Evolutionary conservation across 2,888 invertebrate genomes (phyloP).

Genomic region (Asteroscopus sphinx): DNA sequence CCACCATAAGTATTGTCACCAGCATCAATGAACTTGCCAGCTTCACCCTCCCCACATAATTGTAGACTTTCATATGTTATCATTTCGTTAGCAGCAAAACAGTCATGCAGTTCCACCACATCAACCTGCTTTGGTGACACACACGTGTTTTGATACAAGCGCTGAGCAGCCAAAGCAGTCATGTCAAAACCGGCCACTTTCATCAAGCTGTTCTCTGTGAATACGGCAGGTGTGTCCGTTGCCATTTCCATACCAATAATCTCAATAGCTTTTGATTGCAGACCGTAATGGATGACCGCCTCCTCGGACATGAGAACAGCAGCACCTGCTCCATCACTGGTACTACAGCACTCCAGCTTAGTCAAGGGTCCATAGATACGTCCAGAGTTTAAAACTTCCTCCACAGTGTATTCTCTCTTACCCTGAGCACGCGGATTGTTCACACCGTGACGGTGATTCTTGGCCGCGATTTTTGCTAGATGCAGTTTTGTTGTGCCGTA

Average conservation of each 20-base stretch:
- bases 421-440: slow-evolving; percentile 99
- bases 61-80: slow-evolving; percentile 99
- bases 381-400: slow-evolving; percentile 97
- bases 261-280: slow-evolving; percentile 96
- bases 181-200: slow-evolving; percentile 97
- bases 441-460: slow-evolving; percentile 98
- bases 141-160: slow-evolving; percentile 93
- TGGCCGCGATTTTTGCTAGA: slow-evolving; percentile 99
- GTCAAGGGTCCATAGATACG: slow-evolving; percentile 97
- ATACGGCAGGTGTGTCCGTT: slow-evolving; percentile 96
- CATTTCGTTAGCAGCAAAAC: slow-evolving; percentile 99
- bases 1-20: slow-evolving; percentile 99
- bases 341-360: slow-evolving; percentile 99
- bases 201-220: slow-evolving; percentile 93
- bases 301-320: slow-evolving; percentile 97
- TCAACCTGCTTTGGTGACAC: slow-evolving; percentile 95
- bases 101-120: slow-evolving; percentile 99
- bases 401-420: slow-evolving; percentile 96
- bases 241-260: slow-evolving; percentile 99
- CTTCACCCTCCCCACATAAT: slow-evolving; percentile 96
- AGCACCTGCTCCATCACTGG: slow-evolving; percentile 99
- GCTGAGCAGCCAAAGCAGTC: slow-evolving; percentile 95
- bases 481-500: slow-evolving; percentile 98
- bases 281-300: slow-evolving; percentile 95
- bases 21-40: slow-evolving; percentile 96